These are phyloP conservation scores for Cyanoliseus patagonus DNA, from an alignment of 2,113 vertebrate species.

Conservation along the genomic window DNA sequence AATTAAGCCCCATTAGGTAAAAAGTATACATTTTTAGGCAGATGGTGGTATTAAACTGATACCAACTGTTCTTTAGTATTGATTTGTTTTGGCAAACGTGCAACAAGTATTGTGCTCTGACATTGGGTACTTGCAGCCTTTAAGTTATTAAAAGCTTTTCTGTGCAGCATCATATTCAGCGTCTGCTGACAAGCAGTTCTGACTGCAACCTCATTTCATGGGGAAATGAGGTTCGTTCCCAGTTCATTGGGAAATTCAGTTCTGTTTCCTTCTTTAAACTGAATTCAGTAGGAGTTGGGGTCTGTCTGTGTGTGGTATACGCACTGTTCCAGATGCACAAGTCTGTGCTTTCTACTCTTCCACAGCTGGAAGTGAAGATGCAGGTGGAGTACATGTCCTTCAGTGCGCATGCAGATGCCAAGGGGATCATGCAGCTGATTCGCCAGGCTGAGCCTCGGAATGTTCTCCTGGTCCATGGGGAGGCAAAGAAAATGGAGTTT, in stretches of 20 bases:
- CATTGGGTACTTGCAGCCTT: rapidly evolving
- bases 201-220: background rate
- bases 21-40: background rate
- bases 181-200: background rate
- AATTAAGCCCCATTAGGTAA: background rate
- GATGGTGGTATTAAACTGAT: background rate
- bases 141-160: rapidly evolving
- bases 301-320: rapidly evolving
- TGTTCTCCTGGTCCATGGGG: conserved; percentile 92
- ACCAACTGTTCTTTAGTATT: background rate
- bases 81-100: background rate
- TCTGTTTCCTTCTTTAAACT: background rate
- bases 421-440: conserved; percentile 98
- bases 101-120: background rate
- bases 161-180: too few species aligned
- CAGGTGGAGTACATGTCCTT: conserved; percentile 99
- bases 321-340: background rate
- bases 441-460: conserved; percentile 92
- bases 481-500: conserved; percentile 97
- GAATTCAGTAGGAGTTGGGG: rapidly evolving
- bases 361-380: conserved; percentile 93
- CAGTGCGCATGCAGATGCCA: conserved; percentile 94
- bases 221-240: background rate
- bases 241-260: background rate
- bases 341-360: background rate